phyloP scores from a whole-genome alignment of 2,888 invertebrate species.

The Drosophila robusta region DNA sequence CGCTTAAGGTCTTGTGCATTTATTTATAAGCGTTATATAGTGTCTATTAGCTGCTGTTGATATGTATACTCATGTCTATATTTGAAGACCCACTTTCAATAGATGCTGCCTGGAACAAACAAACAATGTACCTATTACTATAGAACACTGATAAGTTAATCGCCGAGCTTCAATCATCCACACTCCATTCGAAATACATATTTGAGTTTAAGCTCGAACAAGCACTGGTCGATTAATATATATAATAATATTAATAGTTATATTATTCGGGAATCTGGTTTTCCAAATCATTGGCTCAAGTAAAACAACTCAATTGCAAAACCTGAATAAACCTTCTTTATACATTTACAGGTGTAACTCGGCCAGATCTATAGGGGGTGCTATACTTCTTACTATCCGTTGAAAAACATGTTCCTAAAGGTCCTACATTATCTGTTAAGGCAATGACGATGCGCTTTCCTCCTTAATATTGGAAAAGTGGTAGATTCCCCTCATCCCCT shows the following conservation, averaged over 20 bases:
- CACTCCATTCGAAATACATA: constrained; percentile 9
- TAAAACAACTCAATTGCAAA: too few relatives aligned
- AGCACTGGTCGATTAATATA: not conserved
- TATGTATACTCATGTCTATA: constrained; percentile 26
- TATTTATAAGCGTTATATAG: constrained; percentile 6
- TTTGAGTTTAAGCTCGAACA: constrained; percentile 15
- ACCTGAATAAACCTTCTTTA: too few relatives aligned
- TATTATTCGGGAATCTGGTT: not conserved
- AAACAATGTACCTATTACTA: constrained; percentile 40
- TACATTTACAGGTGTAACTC: too few relatives aligned
- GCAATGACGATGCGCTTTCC: too few relatives aligned
- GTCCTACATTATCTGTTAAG: too few relatives aligned
- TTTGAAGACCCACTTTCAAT: constrained; percentile 54
- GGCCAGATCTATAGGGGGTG: too few relatives aligned
- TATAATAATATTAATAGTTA: not conserved
- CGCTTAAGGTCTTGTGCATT: constrained; percentile 20
- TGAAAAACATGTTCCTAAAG: too few relatives aligned
- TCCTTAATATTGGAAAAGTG: too few relatives aligned
- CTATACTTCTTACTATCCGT: too few relatives aligned
- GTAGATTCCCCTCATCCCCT: too few relatives aligned
- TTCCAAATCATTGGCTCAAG: too few relatives aligned
- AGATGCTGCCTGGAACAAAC: constrained; percentile 35
- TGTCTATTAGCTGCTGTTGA: constrained; percentile 1
- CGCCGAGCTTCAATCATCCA: constrained; percentile 32
- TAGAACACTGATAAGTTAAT: constrained; percentile 44